Conservation (phyloP, 2,113 vertebrate genomes). For the Rynchops niger region DNA sequence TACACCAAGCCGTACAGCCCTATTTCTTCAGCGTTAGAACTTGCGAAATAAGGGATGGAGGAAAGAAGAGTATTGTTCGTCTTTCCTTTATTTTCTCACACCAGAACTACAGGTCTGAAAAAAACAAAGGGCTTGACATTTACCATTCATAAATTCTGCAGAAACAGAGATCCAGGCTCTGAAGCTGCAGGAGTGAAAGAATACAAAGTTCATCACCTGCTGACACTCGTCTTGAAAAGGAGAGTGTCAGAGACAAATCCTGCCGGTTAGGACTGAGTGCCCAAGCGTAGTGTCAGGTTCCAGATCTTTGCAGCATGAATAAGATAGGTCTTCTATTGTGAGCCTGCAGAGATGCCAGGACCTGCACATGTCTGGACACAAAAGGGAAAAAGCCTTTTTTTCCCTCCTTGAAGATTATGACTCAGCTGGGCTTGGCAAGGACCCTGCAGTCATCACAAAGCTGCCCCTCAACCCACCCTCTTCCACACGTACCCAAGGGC, state of each 20-base stretch:
- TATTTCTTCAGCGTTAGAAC: conserved; percentile 10
- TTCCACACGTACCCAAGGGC: background rate
- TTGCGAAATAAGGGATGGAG: conserved; percentile 43
- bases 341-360: conserved; percentile 33
- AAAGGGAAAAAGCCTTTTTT: conserved; percentile 3
- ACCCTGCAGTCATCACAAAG: background rate
- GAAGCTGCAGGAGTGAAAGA: conserved; percentile 59
- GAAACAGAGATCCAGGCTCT: conserved; percentile 50
- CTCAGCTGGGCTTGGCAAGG: conserved; percentile 11
- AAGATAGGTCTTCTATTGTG: conserved; percentile 20
- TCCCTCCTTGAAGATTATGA: conserved; percentile 40
- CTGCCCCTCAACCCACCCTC: background rate
- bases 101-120: conserved; percentile 33
- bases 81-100: conserved; percentile 48
- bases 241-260: conserved; percentile 31
- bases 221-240: conserved; percentile 33
- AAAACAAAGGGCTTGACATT: conserved; percentile 70
- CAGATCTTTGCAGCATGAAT: conserved; percentile 47
- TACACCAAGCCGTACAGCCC: background rate
- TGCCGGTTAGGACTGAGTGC: background rate
- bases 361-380: conserved; percentile 22
- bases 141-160: conserved; percentile 64
- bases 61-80: background rate
- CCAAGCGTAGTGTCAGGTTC: conserved; percentile 44
- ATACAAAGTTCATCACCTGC: conserved; percentile 64